These are phyloP conservation scores for Pantherophis guttatus DNA, from an alignment of 2,113 vertebrate species.

Conservation along the genomic window DNA sequence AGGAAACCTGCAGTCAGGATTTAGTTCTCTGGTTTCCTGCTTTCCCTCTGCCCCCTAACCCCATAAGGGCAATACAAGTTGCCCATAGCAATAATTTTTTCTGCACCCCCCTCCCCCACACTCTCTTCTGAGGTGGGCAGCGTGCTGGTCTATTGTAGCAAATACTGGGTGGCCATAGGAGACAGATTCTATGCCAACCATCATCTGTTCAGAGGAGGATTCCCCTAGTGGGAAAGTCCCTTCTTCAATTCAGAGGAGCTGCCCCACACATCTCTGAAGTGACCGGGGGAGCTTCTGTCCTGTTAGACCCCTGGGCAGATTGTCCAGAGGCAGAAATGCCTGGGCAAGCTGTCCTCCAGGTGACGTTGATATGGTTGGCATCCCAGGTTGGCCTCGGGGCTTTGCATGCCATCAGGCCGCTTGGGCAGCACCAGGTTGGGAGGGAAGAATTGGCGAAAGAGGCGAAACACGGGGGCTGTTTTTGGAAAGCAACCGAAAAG, in stretches of 20 bases:
- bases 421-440: neutral
- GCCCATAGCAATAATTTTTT: neutral
- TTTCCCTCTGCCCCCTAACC: neutral
- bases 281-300: too few relatives aligned
- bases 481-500: neutral
- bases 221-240: neutral
- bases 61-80: neutral
- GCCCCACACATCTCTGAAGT: neutral
- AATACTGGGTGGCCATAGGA: too few relatives aligned
- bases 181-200: neutral
- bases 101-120: too few relatives aligned
- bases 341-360: too few relatives aligned
- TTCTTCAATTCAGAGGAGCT: neutral
- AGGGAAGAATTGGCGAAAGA: neutral
- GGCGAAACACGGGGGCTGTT: neutral
- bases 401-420: neutral
- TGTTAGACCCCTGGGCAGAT: too few relatives aligned
- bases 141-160: neutral
- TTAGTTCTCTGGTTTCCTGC: neutral
- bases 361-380: neutral
- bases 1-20: neutral
- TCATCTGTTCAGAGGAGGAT: neutral
- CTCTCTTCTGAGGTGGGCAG: neutral
- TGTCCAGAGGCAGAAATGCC: neutral
- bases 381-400: neutral